A percentile compares a stretch with the other conserved stretches of the same genome.
Conservation (phyloP, 2,113 vertebrate species). For the Bubo scandiacus region DNA sequence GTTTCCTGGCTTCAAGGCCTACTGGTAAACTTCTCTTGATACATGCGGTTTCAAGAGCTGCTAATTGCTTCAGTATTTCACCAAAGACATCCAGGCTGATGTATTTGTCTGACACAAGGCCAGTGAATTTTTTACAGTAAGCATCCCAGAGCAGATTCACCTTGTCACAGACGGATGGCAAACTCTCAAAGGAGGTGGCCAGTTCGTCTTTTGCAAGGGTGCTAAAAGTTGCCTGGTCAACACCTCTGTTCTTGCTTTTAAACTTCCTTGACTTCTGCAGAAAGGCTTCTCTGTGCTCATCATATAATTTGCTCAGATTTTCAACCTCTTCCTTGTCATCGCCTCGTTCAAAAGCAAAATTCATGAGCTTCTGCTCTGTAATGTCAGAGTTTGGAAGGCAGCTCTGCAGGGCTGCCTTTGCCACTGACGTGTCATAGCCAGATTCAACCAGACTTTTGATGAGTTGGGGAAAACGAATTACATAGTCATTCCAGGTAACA, state of each 20-base stretch:
- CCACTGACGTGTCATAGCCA: background rate
- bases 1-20: slow-evolving; percentile 64
- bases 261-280: background rate
- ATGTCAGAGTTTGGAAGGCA: background rate
- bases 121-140: slow-evolving; percentile 63
- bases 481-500: background rate
- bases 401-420: background rate
- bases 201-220: background rate
- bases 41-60: slow-evolving; percentile 40
- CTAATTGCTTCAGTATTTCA: slow-evolving; percentile 60
- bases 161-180: background rate
- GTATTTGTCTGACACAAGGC: slow-evolving; percentile 49
- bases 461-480: background rate
- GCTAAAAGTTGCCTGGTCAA: background rate
- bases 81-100: slow-evolving; percentile 67
- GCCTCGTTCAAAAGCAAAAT: background rate
- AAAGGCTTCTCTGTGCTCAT: background rate
- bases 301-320: background rate
- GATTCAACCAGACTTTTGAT: background rate
- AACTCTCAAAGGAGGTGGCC: background rate
- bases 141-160: slow-evolving; percentile 57
- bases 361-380: background rate
- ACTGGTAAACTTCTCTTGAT: slow-evolving; percentile 60
- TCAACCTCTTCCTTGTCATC: background rate
- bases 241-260: background rate